These are phyloP conservation scores for Cheilosia vernalis DNA, from an alignment of 2,888 invertebrate genomes.

Conservation along the genomic window DNA sequence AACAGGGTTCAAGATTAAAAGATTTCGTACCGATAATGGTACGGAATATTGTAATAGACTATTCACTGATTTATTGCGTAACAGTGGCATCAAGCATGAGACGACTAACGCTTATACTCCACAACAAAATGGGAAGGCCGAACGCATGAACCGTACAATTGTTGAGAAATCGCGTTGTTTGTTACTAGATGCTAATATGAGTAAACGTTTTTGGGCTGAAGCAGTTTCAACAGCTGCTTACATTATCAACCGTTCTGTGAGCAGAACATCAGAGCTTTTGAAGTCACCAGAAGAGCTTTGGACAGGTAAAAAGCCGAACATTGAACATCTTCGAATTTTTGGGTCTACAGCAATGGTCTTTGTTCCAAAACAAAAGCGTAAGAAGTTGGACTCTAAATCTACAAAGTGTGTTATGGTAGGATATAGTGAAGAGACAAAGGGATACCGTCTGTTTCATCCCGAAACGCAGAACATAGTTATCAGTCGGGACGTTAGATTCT, in stretches of 20 bases:
- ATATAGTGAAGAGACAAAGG: conserved; percentile 4
- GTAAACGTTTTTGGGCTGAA: conserved; percentile 4
- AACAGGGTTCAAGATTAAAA: conserved; percentile 23
- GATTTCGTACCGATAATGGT: conserved; percentile 35
- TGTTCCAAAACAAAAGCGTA: too few relatives aligned
- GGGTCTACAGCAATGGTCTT: too few relatives aligned
- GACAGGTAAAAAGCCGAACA: conserved; percentile 3
- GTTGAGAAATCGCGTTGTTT: conserved; percentile 36
- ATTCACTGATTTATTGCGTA: neutral
- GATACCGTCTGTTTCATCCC: conserved; percentile 4
- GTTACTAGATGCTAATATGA: neutral
- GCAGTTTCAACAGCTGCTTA: neutral
- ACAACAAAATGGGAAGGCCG: conserved; percentile 74
- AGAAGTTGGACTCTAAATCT: neutral
- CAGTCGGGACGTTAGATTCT: neutral
- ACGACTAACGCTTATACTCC: conserved; percentile 60
- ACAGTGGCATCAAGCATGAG: neutral
- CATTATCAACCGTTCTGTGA: neutral
- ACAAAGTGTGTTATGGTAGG: neutral
- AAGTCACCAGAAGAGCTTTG: conserved; percentile 14
- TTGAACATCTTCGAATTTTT: too few relatives aligned
- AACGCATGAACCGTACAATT: conserved; percentile 73
- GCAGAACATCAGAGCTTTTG: neutral
- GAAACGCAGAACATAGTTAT: neutral
- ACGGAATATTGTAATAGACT: conserved; percentile 15